phyloP scores from a whole-genome alignment of 2,797 vertebrate genomes.

The Onychomys arenicola region DNA sequence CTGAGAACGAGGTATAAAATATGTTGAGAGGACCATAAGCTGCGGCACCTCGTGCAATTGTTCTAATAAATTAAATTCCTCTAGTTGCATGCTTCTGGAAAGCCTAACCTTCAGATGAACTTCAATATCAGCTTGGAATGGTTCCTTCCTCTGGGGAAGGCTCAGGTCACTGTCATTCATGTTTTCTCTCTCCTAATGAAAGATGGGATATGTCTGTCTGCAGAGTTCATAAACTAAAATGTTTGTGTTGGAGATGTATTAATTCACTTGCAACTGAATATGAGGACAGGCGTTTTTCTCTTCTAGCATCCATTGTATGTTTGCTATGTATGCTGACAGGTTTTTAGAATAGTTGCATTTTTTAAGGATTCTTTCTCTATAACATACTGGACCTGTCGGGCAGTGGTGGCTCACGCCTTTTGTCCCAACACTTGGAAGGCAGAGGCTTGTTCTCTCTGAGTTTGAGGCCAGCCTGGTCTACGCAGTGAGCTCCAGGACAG shows the following conservation, averaged over 20 bases:
- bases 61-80: slow-evolving; percentile 66
- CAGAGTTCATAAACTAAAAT: slow-evolving; percentile 43
- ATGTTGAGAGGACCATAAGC: slow-evolving; percentile 22
- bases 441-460: neutral
- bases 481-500: neutral
- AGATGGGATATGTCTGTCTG: slow-evolving; percentile 19
- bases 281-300: neutral
- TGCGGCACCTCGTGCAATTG: neutral
- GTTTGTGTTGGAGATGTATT: neutral
- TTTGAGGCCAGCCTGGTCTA: neutral
- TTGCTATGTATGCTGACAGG: neutral
- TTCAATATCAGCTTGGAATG: slow-evolving; percentile 17
- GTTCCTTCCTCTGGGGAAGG: neutral
- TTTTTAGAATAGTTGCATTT: neutral
- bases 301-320: neutral
- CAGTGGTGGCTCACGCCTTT: neutral
- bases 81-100: slow-evolving; percentile 43
- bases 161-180: neutral
- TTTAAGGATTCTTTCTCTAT: neutral
- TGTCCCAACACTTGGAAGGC: neutral
- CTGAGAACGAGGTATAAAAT: slow-evolving; percentile 43
- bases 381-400: neutral
- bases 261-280: neutral
- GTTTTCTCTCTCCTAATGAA: slow-evolving; percentile 39
- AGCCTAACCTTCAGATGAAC: neutral